phyloP scores from a whole-genome alignment of 2,113 vertebrate species.

The Anoura caudifer region DNA sequence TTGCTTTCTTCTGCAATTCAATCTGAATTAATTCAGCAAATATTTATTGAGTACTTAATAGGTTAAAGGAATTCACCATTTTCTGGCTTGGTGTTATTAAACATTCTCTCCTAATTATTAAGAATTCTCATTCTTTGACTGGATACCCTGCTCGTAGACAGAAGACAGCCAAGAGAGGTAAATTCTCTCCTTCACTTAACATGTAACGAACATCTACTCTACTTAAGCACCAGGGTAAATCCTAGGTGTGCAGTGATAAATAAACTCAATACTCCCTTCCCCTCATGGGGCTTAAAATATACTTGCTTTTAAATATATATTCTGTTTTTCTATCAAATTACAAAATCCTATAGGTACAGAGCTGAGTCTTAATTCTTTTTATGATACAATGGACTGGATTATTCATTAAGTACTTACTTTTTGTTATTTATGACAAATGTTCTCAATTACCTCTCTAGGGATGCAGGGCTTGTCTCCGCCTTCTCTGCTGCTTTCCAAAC shows the following conservation, averaged over 20 bases:
- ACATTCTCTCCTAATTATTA: background rate
- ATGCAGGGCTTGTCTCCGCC: background rate
- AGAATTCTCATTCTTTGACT: conserved; percentile 1
- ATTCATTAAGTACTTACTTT: background rate
- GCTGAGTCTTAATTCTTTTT: background rate
- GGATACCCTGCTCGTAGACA: background rate
- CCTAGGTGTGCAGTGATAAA: background rate
- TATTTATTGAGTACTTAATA: conserved; percentile 2
- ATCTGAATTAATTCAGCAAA: background rate
- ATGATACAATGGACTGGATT: background rate
- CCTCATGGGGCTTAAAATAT: background rate
- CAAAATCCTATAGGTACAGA: background rate
- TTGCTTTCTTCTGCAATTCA: background rate
- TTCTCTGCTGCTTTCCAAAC: background rate
- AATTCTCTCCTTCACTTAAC: background rate
- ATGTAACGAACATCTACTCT: background rate
- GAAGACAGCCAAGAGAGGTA: background rate
- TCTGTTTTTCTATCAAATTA: conserved; percentile 9
- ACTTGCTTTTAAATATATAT: background rate
- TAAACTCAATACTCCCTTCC: background rate
- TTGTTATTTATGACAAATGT: background rate
- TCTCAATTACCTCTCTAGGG: background rate
- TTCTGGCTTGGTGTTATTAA: background rate
- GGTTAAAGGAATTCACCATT: background rate
- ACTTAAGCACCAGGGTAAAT: background rate